Evolutionary conservation across 1,140 invertebrate genomes (phyloP).

Genomic region (Bombus haemorrhoidalis): DNA sequence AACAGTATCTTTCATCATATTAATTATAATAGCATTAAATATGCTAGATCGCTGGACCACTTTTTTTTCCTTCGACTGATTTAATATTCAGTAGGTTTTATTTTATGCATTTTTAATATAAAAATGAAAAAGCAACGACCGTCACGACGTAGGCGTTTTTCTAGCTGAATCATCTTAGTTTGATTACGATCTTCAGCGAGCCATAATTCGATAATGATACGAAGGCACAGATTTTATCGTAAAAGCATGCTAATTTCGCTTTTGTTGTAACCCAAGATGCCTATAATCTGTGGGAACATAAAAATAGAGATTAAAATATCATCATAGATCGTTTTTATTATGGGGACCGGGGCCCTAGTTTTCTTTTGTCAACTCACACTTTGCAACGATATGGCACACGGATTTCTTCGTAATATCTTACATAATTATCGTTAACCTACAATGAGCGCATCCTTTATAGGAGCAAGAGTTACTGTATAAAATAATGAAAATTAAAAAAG

Average conservation of each 20-base stretch:
- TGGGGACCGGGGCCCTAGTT: conserved; percentile 22
- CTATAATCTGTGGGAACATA: conserved; percentile 77
- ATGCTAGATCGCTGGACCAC: not conserved
- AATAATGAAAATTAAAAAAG: not conserved
- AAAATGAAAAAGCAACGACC: conserved; percentile 52
- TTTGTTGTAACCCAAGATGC: conserved; percentile 76
- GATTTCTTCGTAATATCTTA: not conserved
- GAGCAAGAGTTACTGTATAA: not conserved
- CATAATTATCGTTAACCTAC: conserved; percentile 22
- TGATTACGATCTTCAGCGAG: conserved; percentile 78
- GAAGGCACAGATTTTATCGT: conserved; percentile 76
- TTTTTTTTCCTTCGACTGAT: not conserved
- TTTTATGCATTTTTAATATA: conserved; percentile 10
- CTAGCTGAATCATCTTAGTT: conserved; percentile 72
- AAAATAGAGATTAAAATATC: conserved; percentile 81
- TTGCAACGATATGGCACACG: conserved; percentile 23
- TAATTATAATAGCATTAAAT: conserved; percentile 25
- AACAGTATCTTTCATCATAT: not conserved
- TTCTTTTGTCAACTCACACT: conserved; percentile 63
- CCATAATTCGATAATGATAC: conserved; percentile 82
- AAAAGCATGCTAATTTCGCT: conserved; percentile 81
- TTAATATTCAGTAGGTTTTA: conserved; percentile 29
- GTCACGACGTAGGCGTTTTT: conserved; percentile 69
- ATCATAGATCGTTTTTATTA: conserved; percentile 67
- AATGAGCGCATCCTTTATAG: not conserved